Percentiles rank a stretch among this genome's conserved stretches.
phyloP scores from a whole-genome alignment of 2,797 vertebrate genomes.

The Oreochromis mossambicus region DNA sequence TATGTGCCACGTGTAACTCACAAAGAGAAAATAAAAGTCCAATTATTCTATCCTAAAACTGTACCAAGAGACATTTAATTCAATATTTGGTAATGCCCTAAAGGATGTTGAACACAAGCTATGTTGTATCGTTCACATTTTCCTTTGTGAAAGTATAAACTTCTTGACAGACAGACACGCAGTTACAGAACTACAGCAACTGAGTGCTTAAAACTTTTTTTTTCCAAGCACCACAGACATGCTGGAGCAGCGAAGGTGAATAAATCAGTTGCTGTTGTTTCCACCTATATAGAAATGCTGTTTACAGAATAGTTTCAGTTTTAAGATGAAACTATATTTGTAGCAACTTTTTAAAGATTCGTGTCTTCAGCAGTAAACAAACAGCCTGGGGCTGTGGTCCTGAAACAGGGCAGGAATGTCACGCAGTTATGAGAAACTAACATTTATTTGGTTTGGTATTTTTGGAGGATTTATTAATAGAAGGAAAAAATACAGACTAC shows the following conservation, averaged over 20 bases:
- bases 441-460: neutral
- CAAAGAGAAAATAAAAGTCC: neutral
- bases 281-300: neutral
- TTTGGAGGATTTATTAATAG: neutral
- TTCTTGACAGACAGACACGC: neutral
- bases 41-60: neutral
- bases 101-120: neutral
- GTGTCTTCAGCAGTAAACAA: neutral
- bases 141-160: neutral
- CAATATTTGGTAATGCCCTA: neutral
- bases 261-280: neutral
- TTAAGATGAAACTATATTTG: neutral
- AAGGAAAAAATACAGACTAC: neutral
- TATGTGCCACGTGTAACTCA: neutral
- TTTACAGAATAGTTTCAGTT: neutral
- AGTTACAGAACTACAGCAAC: neutral
- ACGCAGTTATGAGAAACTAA: neutral
- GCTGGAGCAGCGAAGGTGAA: neutral
- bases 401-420: neutral
- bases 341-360: neutral
- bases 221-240: neutral
- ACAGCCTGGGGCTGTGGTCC: neutral
- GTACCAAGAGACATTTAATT: neutral
- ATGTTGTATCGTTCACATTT: neutral
- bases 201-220: neutral